These are phyloP conservation scores for Genyomyrus donnyi DNA, from an alignment of 2,113 vertebrate species.

Conservation along the genomic window DNA sequence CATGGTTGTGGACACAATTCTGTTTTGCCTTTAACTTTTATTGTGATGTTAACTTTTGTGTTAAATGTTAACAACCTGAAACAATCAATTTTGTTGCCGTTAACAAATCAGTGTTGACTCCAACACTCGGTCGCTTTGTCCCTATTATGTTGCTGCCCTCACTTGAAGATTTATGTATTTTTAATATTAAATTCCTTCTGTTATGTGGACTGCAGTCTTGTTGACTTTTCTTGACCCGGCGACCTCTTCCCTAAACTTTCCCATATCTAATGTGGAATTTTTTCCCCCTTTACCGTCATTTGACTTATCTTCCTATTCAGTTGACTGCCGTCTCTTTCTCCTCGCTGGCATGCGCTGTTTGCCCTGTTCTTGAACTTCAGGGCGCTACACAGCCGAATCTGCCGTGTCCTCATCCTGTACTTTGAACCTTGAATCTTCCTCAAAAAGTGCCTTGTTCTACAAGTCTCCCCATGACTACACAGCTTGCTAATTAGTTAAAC, in stretches of 20 bases:
- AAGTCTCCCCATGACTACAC: conserved; percentile 79
- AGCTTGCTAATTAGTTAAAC: conserved; percentile 96
- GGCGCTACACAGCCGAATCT: conserved; percentile 68
- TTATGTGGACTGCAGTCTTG: conserved; percentile 86
- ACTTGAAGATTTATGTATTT: conserved; percentile 95
- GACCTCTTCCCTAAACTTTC: conserved; percentile 79
- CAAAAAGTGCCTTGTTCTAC: conserved; percentile 68
- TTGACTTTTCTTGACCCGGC: conserved; percentile 94
- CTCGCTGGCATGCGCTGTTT: conserved; percentile 82
- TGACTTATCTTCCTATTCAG: conserved; percentile 34
- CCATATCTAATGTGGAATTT: conserved; percentile 80
- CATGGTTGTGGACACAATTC: not conserved
- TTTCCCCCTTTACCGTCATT: conserved; percentile 60
- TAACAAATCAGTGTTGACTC: conserved; percentile 78
- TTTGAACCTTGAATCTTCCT: conserved; percentile 65
- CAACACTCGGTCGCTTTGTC: conserved; percentile 74
- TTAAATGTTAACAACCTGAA: conserved; percentile 75
- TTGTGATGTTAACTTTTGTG: conserved; percentile 74
- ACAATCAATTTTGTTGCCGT: conserved; percentile 65
- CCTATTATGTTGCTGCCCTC: conserved; percentile 75
- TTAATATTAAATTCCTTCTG: conserved; percentile 96
- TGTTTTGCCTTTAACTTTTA: conserved; percentile 46
- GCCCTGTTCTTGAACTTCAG: conserved; percentile 99
- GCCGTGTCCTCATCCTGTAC: conserved; percentile 69
- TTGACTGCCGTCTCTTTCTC: conserved; percentile 50